Percentiles rank a stretch among this genome's conserved stretches.
Conservation (phyloP, 2,888 invertebrate species). For the Saturnia japonica region DNA sequence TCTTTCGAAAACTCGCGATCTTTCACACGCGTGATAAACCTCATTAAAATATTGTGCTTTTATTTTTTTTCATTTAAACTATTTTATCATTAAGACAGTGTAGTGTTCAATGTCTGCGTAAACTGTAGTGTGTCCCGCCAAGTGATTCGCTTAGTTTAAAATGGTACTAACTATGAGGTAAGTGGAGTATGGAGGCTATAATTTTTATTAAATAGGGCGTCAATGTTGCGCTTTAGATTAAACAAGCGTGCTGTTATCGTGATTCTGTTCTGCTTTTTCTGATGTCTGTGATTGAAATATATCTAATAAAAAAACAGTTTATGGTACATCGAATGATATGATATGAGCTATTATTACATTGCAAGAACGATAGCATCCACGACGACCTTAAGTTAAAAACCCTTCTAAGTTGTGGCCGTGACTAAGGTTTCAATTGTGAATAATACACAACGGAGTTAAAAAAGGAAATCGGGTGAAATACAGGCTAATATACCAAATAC, state of each 20-base stretch:
- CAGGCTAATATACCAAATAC: not conserved
- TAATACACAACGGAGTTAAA: not conserved
- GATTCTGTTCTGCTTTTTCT: not conserved
- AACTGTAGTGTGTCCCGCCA: not conserved
- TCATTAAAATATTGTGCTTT: conserved; percentile 17
- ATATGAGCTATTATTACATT: not conserved
- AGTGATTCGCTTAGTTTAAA: conserved; percentile 46
- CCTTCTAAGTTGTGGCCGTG: too few relatives aligned
- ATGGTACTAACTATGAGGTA: conserved; percentile 73
- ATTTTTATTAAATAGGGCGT: conserved; percentile 2
- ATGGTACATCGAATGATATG: not conserved
- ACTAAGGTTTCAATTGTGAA: not conserved
- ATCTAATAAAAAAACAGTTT: not conserved
- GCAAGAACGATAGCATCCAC: too few relatives aligned
- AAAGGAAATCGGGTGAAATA: not conserved
- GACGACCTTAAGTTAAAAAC: too few relatives aligned
- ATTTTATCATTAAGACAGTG: conserved; percentile 27
- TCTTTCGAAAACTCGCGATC: conserved; percentile 29
- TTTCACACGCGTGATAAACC: conserved; percentile 30
- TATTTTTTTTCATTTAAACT: conserved; percentile 13
- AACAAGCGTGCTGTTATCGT: not conserved
- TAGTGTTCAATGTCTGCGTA: conserved; percentile 14
- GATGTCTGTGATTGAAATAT: not conserved
- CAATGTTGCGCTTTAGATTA: not conserved
- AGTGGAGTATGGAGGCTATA: conserved; percentile 50